phyloP scores from a whole-genome alignment of 1,140 invertebrate genomes.

The Atta colombica region DNA sequence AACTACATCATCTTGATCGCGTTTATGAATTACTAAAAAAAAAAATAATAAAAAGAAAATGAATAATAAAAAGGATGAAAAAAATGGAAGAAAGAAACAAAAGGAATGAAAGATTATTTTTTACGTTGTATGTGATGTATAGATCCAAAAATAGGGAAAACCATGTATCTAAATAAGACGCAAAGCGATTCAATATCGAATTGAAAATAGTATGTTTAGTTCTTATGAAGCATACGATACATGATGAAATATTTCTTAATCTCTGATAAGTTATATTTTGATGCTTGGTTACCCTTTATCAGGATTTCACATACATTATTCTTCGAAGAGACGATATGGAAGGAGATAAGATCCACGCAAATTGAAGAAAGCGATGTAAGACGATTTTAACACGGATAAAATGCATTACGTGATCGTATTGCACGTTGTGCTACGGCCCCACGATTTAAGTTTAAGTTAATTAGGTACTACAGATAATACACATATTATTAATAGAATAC shows the following conservation, averaged over 20 bases:
- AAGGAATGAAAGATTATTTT: conserved; percentile 33
- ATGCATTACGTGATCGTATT: conserved; percentile 65
- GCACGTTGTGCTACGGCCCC: conserved; percentile 65
- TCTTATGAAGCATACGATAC: conserved; percentile 26
- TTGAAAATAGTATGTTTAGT: conserved; percentile 43
- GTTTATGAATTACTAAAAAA: neutral
- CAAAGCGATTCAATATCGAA: conserved; percentile 22
- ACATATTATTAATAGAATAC: conserved; percentile 77
- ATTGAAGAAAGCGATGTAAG: conserved; percentile 34
- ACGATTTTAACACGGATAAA: conserved; percentile 60
- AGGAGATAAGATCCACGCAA: neutral
- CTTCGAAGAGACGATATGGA: neutral
- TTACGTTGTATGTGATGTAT: conserved; percentile 33
- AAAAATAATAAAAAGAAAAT: neutral
- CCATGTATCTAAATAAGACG: neutral
- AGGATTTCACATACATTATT: conserved; percentile 40
- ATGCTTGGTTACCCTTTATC: conserved; percentile 40
- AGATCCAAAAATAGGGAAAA: conserved; percentile 11
- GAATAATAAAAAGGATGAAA: too few species aligned
- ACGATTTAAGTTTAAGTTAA: conserved; percentile 81
- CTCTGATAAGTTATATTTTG: neutral
- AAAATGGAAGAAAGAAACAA: neutral
- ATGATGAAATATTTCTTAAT: conserved; percentile 42
- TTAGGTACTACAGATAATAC: conserved; percentile 83
- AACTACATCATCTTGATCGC: neutral